Evolutionary conservation across 2,113 vertebrate species (phyloP), one percentile per base, ranked within the genome.

Genomic region (Notothenia rossii): DNA sequence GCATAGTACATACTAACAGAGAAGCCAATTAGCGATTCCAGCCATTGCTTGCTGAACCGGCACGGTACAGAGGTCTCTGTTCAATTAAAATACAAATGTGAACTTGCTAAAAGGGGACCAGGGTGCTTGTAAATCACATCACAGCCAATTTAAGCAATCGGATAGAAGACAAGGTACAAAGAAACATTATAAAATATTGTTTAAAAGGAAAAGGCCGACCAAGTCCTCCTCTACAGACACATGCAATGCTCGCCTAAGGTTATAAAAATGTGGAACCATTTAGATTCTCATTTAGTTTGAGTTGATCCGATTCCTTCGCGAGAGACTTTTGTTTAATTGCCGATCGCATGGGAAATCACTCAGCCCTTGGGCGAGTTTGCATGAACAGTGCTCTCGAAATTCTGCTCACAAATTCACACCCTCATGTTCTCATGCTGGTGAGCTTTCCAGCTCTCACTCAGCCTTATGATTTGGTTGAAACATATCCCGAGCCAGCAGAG

Each of bases 281-380:
- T 48, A 65, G 29, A 29, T 46, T 78, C 79, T 75, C 73, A 46
- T 45, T 5, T 62, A 75, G 60, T 40, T 73, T 54, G 18, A 56
- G 46, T 88, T 88, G 79, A 84, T 89, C 79, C 62, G 65, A 90
- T 82, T 86, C 72, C 71, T 86, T 71, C 83, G 80, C 79, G 18
- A 51, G 88, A 89, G 86, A 88, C 55, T 72, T 85, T 64, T 79
- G 75, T 88, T 85, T 91, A 92, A 94, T 94, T 92, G 92, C 67
- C 66, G 46, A 72, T 85, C 80, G 20, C 87, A 77, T 75, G 85
- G 87, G 85, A 82, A 83, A 85, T 86, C 72, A 70, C 66, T 81
- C 74, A 60, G 86, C 88, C 88, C 51, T 49, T 66, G 72, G 83
- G 89, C 70, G 36, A 77, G 85, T 65, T 45, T 69, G 61, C 56